Conservation (phyloP, 2,888 invertebrate genomes). For the Drosophila subsilvestris region DNA sequence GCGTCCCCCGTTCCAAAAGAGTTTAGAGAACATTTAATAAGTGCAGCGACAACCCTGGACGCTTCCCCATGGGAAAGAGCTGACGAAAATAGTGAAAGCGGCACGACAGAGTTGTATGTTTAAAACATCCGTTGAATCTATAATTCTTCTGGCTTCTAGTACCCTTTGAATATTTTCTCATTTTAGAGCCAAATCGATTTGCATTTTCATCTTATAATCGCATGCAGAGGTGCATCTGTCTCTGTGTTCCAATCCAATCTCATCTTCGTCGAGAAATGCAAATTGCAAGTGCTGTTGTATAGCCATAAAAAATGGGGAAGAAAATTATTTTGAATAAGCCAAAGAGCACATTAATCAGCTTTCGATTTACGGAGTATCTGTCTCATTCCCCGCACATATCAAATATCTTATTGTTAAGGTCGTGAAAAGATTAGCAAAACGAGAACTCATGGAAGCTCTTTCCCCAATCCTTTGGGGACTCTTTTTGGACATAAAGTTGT, state of each 20-base stretch:
- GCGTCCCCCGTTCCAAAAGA: too few species aligned
- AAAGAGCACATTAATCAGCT: not conserved
- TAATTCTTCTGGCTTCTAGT: not conserved
- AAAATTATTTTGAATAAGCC: not conserved
- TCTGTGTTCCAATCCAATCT: not conserved
- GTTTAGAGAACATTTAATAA: too few species aligned
- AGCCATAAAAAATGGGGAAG: not conserved
- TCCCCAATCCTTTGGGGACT: not conserved
- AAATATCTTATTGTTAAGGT: not conserved
- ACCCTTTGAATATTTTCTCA: not conserved
- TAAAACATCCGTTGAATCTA: not conserved
- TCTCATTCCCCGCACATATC: not conserved
- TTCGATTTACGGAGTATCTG: not conserved
- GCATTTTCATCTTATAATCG: not conserved
- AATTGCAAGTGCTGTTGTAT: not conserved
- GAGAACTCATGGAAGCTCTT: not conserved
- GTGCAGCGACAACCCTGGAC: not conserved
- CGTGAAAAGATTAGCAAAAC: not conserved
- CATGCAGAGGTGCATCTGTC: not conserved
- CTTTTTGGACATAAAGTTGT: constrained; percentile 42
- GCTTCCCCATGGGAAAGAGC: not conserved
- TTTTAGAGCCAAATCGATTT: too few species aligned
- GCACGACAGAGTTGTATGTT: not conserved
- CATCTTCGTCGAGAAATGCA: not conserved
- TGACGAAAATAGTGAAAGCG: not conserved